phyloP scores from a whole-genome alignment of 2,113 vertebrate genomes.

The Rhegmatorhina hoffmannsi region DNA sequence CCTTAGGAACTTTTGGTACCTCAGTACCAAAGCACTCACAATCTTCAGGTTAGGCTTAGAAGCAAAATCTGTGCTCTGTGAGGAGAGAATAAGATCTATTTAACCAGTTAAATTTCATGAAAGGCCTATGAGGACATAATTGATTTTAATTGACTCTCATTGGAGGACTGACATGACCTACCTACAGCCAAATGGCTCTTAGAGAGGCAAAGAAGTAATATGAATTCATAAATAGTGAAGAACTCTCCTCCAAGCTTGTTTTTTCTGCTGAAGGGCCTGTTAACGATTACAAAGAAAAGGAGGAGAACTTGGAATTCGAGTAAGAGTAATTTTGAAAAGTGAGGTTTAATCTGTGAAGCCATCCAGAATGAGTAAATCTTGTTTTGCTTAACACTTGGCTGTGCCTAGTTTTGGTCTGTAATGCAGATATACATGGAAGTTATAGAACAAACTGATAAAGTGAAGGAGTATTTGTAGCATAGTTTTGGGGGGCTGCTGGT shows the following conservation, averaged over 20 bases:
- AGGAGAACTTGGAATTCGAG: neutral
- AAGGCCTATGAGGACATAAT: neutral
- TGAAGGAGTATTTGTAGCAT: neutral
- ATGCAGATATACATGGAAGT: neutral
- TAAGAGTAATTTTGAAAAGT: neutral
- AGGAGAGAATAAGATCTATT: neutral
- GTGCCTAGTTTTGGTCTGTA: slow-evolving; percentile 16
- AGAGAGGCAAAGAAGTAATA: neutral
- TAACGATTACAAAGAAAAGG: neutral
- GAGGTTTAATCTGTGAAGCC: neutral
- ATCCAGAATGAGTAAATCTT: neutral
- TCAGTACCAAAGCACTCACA: neutral
- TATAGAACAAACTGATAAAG: neutral
- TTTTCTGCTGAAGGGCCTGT: neutral
- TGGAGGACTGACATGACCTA: neutral
- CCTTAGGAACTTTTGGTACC: neutral
- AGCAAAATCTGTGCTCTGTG: neutral
- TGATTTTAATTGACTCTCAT: neutral
- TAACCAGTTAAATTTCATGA: neutral
- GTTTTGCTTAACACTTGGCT: neutral
- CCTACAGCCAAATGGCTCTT: neutral
- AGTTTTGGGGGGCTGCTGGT: neutral
- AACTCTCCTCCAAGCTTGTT: neutral
- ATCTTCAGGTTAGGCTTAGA: neutral
- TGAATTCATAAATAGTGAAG: neutral